Base-by-base conservation (phyloP, 1,140 invertebrate species). In the Nephila pilipes region DNA sequence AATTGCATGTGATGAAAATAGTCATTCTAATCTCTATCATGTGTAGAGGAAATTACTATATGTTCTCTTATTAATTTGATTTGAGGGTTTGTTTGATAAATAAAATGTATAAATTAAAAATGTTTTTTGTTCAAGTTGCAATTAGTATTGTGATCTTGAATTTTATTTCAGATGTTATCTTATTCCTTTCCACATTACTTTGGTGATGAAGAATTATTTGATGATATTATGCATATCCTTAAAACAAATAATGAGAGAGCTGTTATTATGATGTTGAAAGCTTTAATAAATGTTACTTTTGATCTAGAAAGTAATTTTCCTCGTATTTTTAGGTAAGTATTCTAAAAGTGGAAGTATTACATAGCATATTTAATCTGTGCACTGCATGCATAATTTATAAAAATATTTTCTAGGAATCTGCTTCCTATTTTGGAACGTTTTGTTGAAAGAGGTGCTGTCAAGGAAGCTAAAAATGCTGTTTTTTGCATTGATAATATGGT, bases 391-490 rank as follows among this genome's bases (percentile, higher is more conserved):
- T 69, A 22, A 63, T 1, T 18, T 75, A 75, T 46, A 65, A 10
- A 10, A 46, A 46, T 46, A 10, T 93, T 90, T 94, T 95, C 12
- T 93, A 96, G 96, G 83, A 94, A 94, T 90, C 95, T 99, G 95
- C 97, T 98, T 36, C 97, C 97, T 3, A 97, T 98, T 65, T 98
- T 99, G 95, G 97, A 98, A 94, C 97, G 97, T 29, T 97, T 99
- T 95, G 97, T 98, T 0, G 97, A 98, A 94, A 97, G 97, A 32
- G 98, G 98, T 6, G 98, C 98, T 2, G 97, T 98, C 0, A 99
- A 99, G 95, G 98, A 99, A 96, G 98, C 98, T 1, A 99, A 99
- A 95, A 98, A 99, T 95, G 98, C 99, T 10, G 97, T 99, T 55
- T 96, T 98, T 93, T 99, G 98, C 96, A 97, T 99, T 60, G 98